Percentiles rank a stretch among this genome's conserved stretches.
Conservation (phyloP, 2,113 vertebrate genomes). For the Coreoperca whiteheadi region DNA sequence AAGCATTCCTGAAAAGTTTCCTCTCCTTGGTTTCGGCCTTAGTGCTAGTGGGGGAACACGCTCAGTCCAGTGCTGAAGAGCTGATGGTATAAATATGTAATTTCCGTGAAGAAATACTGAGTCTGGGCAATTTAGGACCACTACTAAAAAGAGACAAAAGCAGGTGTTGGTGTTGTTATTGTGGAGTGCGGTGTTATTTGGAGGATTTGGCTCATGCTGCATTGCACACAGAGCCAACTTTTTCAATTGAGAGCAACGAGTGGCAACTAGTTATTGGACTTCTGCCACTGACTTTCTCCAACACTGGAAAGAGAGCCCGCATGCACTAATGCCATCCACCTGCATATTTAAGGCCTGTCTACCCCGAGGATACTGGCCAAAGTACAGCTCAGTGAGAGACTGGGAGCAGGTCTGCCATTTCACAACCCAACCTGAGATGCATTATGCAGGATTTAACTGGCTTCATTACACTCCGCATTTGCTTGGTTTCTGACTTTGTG, state of each 20-base stretch:
- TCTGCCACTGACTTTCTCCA: constrained; percentile 19
- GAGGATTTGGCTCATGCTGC: not conserved
- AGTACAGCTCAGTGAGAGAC: not conserved
- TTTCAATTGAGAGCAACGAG: constrained; percentile 12
- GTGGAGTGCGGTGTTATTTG: not conserved
- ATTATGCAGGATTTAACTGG: not conserved
- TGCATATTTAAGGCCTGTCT: constrained; percentile 7
- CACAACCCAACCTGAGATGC: not conserved
- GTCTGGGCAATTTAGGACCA: not conserved
- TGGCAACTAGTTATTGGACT: not conserved
- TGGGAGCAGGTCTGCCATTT: not conserved
- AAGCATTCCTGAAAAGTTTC: not conserved
- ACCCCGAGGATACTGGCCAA: constrained; percentile 3
- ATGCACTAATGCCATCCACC: not conserved
- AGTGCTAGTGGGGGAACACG: not conserved
- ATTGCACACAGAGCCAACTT: not conserved
- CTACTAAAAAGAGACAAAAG: not conserved
- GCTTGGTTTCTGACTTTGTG: not conserved
- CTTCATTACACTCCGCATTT: not conserved
- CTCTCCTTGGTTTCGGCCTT: not conserved
- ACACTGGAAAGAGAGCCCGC: not conserved
- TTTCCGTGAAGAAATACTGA: not conserved
- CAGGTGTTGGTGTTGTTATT: not conserved
- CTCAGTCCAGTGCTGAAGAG: not conserved
- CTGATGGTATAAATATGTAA: not conserved